Conservation (phyloP, 2,888 invertebrate genomes). For the Ennomos quercinarius region DNA sequence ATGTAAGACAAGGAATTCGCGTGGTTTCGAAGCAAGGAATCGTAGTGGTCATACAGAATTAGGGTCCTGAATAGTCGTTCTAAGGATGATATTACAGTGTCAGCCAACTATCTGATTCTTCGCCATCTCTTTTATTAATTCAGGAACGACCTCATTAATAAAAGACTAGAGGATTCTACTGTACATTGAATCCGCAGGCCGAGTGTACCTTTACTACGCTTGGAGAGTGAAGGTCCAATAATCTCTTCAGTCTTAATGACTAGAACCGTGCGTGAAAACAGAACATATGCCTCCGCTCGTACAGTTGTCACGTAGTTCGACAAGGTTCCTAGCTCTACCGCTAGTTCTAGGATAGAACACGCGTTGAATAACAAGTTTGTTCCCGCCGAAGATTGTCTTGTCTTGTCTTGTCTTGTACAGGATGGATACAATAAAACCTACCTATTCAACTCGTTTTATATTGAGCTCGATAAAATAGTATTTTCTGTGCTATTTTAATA, state of each 20-base stretch:
- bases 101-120: no score
- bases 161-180: neutral
- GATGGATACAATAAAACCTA: constrained; percentile 49
- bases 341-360: constrained; percentile 67
- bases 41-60: no score
- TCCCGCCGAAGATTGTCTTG: constrained; percentile 65
- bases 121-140: no score
- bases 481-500: constrained; percentile 42
- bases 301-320: constrained; percentile 8
- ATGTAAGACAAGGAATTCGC: no score
- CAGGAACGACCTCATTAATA: no score
- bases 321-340: constrained; percentile 49
- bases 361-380: constrained; percentile 68
- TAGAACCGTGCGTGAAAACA: constrained; percentile 1
- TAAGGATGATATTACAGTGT: no score
- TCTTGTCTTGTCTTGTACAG: constrained; percentile 52
- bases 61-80: no score
- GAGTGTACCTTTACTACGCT: neutral
- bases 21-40: no score
- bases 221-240: neutral
- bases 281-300: constrained; percentile 1
- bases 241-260: constrained; percentile 1
- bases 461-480: constrained; percentile 53
- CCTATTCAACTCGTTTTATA: constrained; percentile 48
- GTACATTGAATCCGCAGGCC: neutral